Evolutionary conservation across 2,888 invertebrate genomes (phyloP).

Genomic region (Myopa testacea): DNA sequence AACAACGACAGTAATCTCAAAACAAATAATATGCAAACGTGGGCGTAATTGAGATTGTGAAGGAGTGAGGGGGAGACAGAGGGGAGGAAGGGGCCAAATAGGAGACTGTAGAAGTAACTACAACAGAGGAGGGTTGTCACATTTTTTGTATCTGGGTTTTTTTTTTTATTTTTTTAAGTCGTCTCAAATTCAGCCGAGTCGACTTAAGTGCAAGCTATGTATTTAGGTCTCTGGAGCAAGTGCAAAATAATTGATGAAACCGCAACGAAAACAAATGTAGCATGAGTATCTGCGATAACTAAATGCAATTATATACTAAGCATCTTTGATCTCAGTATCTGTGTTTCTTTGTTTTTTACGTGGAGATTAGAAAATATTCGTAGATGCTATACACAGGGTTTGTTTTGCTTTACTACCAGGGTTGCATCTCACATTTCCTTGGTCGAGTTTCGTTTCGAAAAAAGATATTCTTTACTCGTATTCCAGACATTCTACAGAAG

Average conservation of each 20-base stretch:
- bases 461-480: no score
- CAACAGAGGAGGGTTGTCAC: conserved; percentile 20
- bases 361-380: no score
- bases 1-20: conserved; percentile 24
- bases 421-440: no score
- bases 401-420: no score
- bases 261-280: neutral
- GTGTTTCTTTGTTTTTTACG: no score
- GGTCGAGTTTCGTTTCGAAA: no score
- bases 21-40: conserved; percentile 31
- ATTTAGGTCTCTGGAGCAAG: conserved; percentile 65
- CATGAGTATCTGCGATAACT: neutral
- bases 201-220: conserved; percentile 41
- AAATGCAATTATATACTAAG: conserved; percentile 1
- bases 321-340: no score
- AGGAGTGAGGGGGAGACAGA: neutral
- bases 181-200: no score
- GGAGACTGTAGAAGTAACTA: neutral
- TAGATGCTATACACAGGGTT: no score
- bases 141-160: neutral
- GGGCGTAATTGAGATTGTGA: conserved; percentile 32
- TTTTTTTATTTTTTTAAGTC: no score
- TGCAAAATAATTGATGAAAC: conserved; percentile 62
- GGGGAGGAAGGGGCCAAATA: neutral
- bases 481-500: no score